Base-by-base conservation (phyloP, 2,113 vertebrate genomes). In the Zosterops hypoxanthus region DNA sequence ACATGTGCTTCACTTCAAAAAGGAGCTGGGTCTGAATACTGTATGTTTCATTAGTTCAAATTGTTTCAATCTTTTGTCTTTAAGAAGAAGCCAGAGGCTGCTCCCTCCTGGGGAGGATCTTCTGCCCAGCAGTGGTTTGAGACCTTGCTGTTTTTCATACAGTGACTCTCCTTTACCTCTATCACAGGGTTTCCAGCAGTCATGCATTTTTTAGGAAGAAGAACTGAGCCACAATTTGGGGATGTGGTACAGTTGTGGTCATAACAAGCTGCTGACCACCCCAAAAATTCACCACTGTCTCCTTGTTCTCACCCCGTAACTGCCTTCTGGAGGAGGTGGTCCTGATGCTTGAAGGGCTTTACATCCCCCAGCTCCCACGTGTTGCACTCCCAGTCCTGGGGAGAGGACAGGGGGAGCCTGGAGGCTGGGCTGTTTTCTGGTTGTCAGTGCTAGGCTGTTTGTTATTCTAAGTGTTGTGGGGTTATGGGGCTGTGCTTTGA, bases 11-110 rank as follows among this genome's bases (percentile, higher is more conserved):
- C 64, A 44, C 41, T 76, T 57, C 0, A 4, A 72, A 34, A 77
- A 49, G 33, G 44, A 92, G 56, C 64, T 76, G 66, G 31, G 39
- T 50, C 42, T 69, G 66, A 90, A n/a, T 17, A 22, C 31, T 9
- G 6, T 64, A 31, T 92, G 87, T 94, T 92, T 69, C 28, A 44
- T 79, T 73, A 76, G 13, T 76, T 94, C 79, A 65, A 42, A 71
- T 29, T 78, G 12, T 18, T 56, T 64, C 44, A 26, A 10, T 56
- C 39, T 75, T 70, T 53, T 52, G 24, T 66, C 49, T 86, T 68
- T 71, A 82, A 36, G 44, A 83, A n/a, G 55, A 64, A 84, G 49
- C 13, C 75, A 71, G 66, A 76, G 63, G 70, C 59, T 86, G 63
- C 39, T 89, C 4, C 15, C n/a, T 53, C 69, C 17, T 24, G n/a